Conservation (phyloP, 2,888 invertebrate species). For the Campoletis raptor region DNA sequence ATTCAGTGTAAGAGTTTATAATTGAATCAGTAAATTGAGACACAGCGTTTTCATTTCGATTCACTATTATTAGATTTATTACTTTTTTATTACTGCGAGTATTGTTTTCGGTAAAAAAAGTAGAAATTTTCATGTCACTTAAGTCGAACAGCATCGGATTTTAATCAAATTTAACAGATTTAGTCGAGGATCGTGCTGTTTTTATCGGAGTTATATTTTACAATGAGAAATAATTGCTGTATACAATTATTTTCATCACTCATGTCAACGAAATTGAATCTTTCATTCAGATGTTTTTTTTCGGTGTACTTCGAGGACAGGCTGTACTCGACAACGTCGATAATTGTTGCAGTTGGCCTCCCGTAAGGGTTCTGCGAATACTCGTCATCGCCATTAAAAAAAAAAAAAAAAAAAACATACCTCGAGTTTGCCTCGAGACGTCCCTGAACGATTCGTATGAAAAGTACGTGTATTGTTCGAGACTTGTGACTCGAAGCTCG, state of each 20-base stretch:
- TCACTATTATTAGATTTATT: not conserved
- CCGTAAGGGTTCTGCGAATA: constrained; percentile 70
- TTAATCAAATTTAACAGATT: not conserved
- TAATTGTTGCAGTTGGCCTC: constrained; percentile 70
- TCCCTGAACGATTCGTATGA: constrained; percentile 60
- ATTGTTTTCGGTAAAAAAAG: not conserved
- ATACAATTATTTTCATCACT: not conserved
- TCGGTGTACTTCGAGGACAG: constrained; percentile 24
- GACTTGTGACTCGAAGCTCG: constrained; percentile 44
- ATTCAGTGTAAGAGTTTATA: not conserved
- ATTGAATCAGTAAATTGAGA: not conserved
- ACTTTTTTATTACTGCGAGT: not conserved
- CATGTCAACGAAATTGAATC: not conserved
- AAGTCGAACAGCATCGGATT: not conserved
- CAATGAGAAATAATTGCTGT: not conserved
- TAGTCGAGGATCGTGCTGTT: not conserved
- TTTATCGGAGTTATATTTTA: not conserved
- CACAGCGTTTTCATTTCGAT: not conserved
- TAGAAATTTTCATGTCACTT: not conserved
- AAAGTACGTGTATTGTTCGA: constrained; percentile 52
- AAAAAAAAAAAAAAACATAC: constrained; percentile 25
- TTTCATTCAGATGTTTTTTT: constrained; percentile 3
- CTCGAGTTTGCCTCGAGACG: constrained; percentile 57
- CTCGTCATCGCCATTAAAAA: constrained; percentile 65
- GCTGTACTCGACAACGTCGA: constrained; percentile 61